Percentiles rank a stretch among this genome's conserved stretches.
Evolutionary conservation across 2,888 invertebrate genomes (phyloP).

Genomic region (Athalia cordata): DNA sequence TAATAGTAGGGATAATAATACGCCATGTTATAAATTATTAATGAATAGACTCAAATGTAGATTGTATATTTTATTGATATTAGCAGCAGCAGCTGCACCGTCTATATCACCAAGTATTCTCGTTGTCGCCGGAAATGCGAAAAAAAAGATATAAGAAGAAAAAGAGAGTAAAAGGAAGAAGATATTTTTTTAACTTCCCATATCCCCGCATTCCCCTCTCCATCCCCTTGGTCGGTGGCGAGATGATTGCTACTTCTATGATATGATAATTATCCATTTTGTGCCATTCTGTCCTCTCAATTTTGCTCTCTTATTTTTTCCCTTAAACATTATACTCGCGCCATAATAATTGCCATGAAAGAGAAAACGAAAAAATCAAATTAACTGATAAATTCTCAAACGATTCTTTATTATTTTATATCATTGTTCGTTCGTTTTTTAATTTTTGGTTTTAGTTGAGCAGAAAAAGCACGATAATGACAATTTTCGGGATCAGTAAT

Average conservation of each 20-base stretch:
- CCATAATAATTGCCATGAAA: conserved; percentile 62
- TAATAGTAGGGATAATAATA: background rate
- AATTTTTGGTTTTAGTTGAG: conserved; percentile 6
- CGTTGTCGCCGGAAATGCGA: background rate
- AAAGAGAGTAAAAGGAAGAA: background rate
- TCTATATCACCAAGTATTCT: too few relatives aligned
- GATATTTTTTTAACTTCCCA: background rate
- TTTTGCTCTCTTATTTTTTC: too few relatives aligned
- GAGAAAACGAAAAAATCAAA: background rate
- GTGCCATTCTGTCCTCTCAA: conserved; percentile 52
- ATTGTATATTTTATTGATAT: too few relatives aligned
- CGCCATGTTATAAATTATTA: background rate
- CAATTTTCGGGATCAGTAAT: background rate
- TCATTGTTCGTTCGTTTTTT: conserved; percentile 5
- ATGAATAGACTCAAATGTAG: background rate
- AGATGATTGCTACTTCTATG: background rate
- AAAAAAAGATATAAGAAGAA: background rate
- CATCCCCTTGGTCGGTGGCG: background rate
- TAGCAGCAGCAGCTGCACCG: too few relatives aligned
- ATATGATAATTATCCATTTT: conserved; percentile 2
- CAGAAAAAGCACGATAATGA: background rate
- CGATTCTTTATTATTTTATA: background rate
- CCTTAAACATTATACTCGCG: too few relatives aligned
- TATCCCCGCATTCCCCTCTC: background rate
- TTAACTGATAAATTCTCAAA: conserved; percentile 50